These are phyloP conservation scores for Drosophila ironensis DNA, from an alignment of 1,140 invertebrate genomes.

Conservation along the genomic window DNA sequence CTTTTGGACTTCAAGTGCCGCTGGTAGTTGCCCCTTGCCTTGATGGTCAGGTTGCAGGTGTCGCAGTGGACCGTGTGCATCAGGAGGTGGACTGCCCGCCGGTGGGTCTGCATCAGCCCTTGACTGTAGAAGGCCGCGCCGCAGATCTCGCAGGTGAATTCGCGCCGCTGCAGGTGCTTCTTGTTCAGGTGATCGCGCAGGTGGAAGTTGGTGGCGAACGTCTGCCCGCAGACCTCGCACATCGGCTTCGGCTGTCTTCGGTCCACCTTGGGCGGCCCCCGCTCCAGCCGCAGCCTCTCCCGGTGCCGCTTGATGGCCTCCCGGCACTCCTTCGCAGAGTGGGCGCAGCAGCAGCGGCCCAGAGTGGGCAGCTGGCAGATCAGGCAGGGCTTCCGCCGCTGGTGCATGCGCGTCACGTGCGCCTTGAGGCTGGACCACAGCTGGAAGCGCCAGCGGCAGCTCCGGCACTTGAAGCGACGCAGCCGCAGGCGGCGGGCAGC, in stretches of 20 bases:
- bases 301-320: constrained; percentile 9
- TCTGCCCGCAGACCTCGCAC: constrained; percentile 8
- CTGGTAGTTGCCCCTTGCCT: constrained; percentile 15
- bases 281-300: background rate
- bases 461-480: constrained; percentile 16
- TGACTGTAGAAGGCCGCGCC: constrained; percentile 21
- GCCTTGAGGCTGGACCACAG: background rate
- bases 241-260: background rate
- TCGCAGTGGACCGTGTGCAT: constrained; percentile 2
- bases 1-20: constrained; percentile 24
- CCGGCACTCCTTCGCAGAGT: constrained; percentile 1
- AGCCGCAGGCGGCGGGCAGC: background rate
- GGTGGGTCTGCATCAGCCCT: constrained; percentile 11
- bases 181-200: constrained; percentile 12
- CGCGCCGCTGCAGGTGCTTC: constrained; percentile 13
- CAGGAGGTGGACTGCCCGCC: constrained; percentile 9
- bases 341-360: constrained; percentile 14
- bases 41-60: constrained; percentile 21
- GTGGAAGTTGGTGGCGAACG: background rate
- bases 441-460: constrained; percentile 14
- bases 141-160: constrained; percentile 33
- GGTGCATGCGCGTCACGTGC: constrained; percentile 10
- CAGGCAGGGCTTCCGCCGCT: constrained; percentile 4
- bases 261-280: background rate
- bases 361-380: constrained; percentile 6